Percentiles rank a stretch among this genome's conserved stretches.
phyloP scores from a whole-genome alignment of 2,797 vertebrate species.

The Poeciliopsis presidionis region DNA sequence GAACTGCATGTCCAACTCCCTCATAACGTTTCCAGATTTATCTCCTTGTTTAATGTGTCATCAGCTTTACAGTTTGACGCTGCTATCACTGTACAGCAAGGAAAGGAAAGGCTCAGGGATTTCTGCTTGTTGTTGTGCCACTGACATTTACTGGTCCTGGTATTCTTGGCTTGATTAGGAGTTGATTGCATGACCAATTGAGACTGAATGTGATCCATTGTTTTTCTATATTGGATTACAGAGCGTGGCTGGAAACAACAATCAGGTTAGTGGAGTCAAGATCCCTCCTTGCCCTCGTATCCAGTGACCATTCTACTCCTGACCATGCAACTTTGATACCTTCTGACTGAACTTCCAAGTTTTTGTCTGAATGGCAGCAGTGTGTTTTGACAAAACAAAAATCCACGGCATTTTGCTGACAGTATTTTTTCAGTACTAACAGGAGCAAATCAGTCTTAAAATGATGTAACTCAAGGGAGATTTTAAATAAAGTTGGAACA shows the following conservation, averaged over 20 bases:
- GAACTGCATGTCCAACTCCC: conserved; percentile 12
- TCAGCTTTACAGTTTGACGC: background rate
- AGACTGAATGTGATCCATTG: conserved; percentile 62
- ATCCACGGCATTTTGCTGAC: background rate
- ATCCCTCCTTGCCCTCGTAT: conserved; percentile 24
- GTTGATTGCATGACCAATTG: conserved; percentile 33
- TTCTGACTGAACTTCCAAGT: conserved; percentile 36
- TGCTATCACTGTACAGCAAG: background rate
- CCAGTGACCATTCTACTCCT: conserved; percentile 27
- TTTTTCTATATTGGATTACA: conserved; percentile 74
- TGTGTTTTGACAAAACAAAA: conserved; percentile 15
- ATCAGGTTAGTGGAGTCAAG: conserved; percentile 65
- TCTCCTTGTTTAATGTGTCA: conserved; percentile 12
- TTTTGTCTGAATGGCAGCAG: conserved; percentile 30
- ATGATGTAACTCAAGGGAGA: background rate
- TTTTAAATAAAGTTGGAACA: background rate
- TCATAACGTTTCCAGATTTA: conserved; percentile 39
- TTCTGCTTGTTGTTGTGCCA: conserved; percentile 34
- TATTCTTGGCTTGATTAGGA: conserved; percentile 57
- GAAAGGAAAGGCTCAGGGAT: conserved; percentile 27
- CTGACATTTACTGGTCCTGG: conserved; percentile 36
- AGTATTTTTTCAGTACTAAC: background rate
- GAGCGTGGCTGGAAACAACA: conserved; percentile 60
- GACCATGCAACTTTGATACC: conserved; percentile 38
- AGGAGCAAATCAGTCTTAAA: background rate